phyloP scores from a whole-genome alignment of 2,113 vertebrate species.

The Podarcis muralis region DNA sequence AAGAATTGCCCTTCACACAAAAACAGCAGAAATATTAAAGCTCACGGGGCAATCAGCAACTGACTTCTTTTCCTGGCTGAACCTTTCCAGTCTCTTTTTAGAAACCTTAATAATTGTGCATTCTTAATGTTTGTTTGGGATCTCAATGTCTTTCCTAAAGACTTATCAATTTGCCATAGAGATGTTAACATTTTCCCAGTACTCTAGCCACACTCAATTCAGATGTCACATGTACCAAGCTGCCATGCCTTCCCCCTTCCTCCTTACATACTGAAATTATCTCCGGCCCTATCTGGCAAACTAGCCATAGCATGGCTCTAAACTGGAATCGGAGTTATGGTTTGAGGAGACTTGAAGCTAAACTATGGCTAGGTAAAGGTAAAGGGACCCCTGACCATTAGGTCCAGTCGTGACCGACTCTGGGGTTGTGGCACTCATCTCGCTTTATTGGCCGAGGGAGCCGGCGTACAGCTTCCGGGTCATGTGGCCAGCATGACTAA shows the following conservation, averaged over 20 bases:
- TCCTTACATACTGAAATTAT: not conserved
- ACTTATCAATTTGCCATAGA: not conserved
- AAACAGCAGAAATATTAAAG: not conserved
- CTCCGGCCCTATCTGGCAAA: not conserved
- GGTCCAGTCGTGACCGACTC: too few species aligned
- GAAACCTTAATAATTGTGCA: not conserved
- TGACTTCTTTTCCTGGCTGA: not conserved
- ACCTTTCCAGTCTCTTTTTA: not conserved
- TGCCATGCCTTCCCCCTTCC: not conserved
- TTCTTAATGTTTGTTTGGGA: not conserved
- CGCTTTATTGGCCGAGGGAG: too few species aligned
- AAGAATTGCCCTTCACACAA: not conserved
- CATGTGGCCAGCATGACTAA: too few species aligned
- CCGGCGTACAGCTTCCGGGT: too few species aligned
- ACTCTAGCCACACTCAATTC: not conserved
- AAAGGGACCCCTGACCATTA: too few species aligned
- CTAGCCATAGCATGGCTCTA: not conserved
- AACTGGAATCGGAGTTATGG: not conserved
- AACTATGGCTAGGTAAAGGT: not conserved
- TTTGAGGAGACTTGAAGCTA: not conserved
- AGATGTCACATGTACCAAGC: not conserved
- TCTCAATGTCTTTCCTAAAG: not conserved
- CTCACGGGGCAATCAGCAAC: not conserved
- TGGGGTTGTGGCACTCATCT: too few species aligned
- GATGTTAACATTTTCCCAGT: not conserved